Base-by-base conservation (phyloP, 2,888 invertebrate species). In the Limnephilus auricula region DNA sequence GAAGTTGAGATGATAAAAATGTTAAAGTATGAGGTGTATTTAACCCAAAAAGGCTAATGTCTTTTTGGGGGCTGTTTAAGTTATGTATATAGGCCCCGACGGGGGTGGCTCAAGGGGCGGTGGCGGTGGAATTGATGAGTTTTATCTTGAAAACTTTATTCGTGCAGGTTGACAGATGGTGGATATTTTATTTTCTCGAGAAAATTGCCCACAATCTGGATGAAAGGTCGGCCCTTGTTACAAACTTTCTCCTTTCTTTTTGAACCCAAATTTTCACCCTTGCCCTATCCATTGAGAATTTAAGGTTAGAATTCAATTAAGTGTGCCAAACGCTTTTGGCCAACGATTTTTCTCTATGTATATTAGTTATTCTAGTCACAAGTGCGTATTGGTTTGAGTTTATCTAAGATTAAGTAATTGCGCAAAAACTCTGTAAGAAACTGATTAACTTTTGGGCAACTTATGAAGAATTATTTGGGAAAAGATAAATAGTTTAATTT, bases 91-190 rank as follows among this genome's bases (percentile, higher is more conserved):
- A 89, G 30, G 82, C 89, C 65, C 40, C 82, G 34, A 30, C 45
- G 10, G 31, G 32, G 50, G 82, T 18, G 32, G 65, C 65, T 30
- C 84, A 78, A 40, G 30, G 85, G 83, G 45, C n/a, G 80, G 45
- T 15, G 82, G 89, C 25, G 82, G 89, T 18, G 40, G 37, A 90
- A 90, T 90, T 90, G 90, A 90, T 90, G 90, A 85, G 79, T 79
- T 85, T 90, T 85, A 90, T 90, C 90, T 90, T 78, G 31, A 78
- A 90, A 90, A 90, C 85, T 90, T 90, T 90, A 79, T 79, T 90
- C 85, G 78, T 86, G 87, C 87, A 78, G 78, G 87, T 88, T 88
- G 87, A 88, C 87, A 88, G 78, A 88, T 88, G 87, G 37, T 32
- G 87, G 87, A 88, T 88, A 78, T 88, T 88, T 88, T 88, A 88